These are phyloP conservation scores for Engystomops pustulosus DNA, from an alignment of 2,113 vertebrate genomes.

Conservation along the genomic window DNA sequence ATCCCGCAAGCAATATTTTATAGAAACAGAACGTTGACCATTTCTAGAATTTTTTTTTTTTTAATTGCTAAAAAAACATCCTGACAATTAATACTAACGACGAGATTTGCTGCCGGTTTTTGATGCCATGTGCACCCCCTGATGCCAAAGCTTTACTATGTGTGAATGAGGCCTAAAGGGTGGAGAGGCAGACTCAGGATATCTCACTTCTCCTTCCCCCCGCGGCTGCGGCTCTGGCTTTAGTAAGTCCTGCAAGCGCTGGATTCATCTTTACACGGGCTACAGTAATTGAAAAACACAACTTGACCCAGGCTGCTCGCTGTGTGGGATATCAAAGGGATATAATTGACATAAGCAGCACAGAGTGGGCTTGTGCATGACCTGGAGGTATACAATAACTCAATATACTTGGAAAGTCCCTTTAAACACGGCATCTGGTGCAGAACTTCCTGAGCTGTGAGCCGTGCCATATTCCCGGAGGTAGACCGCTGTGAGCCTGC, in stretches of 20 bases:
- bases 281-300: constrained; percentile 54
- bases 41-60: not conserved
- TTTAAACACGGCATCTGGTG: constrained; percentile 40
- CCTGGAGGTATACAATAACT: constrained; percentile 54
- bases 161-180: not conserved
- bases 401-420: constrained; percentile 50
- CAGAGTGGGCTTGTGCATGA: constrained; percentile 43
- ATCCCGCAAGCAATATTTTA: not conserved
- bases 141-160: not conserved
- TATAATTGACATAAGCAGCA: constrained; percentile 50
- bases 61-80: no score
- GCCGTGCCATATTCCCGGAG: constrained; percentile 50
- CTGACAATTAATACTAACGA: no score
- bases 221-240: constrained; percentile 21
- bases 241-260: not conserved
- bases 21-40: not conserved
- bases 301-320: constrained; percentile 24
- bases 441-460: constrained; percentile 43
- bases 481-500: constrained; percentile 32
- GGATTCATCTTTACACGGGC: constrained; percentile 5
- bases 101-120: no score
- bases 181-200: not conserved
- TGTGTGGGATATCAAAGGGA: constrained; percentile 48
- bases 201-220: not conserved
- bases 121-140: no score